Evolutionary conservation across 2,888 invertebrate species (phyloP), one percentile per base, ranked within the genome.

Genomic region (Thecocarcelia acutangulata): DNA sequence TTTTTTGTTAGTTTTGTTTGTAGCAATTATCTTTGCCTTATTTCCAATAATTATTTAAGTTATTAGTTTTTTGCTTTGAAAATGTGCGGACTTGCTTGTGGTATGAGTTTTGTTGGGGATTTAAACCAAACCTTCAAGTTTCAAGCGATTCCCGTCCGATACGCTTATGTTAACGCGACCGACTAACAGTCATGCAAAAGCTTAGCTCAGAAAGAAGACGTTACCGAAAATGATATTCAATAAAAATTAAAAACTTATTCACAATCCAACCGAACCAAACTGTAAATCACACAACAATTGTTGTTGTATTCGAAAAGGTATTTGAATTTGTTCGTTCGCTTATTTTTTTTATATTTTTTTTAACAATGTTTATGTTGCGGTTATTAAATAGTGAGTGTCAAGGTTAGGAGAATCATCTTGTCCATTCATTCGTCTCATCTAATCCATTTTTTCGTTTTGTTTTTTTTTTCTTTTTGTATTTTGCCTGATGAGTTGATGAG

Each of bases 151-250:
- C 73, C 84, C 86, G 87, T 85, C 87, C 86, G 90, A 85, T 86
- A 84, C 85, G 89, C 87, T 88, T 87, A 88, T 87, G 88, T 84
- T 87, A 85, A 87, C 87, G 86, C 86, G 85, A 86, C 86, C 87
- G 90, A 90, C 90, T 90, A 88, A 88, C 84, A 85, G 84, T 76
- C 83, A 76, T 81, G 73, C 85, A 80, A 81, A 86, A 85, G 80
- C 85, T 86, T 83, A 85, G 85, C 88, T 88, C 86, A 87, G 87
- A 85, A 90, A 88, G 89, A 88, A 88, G 88, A 89, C 87, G 87
- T 77, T 85, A 58, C 40, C 56, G n/a, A 76, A 68, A 74, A 73
- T 50, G 44, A 70, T 68, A 44, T 74, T 42, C 28, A 54, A 50
- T 66, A 68, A 13, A 70, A 63, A 8, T 42, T 37, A 12, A 17